phyloP scores from a whole-genome alignment of 2,113 vertebrate species.

The Bufo gargarizans region DNA sequence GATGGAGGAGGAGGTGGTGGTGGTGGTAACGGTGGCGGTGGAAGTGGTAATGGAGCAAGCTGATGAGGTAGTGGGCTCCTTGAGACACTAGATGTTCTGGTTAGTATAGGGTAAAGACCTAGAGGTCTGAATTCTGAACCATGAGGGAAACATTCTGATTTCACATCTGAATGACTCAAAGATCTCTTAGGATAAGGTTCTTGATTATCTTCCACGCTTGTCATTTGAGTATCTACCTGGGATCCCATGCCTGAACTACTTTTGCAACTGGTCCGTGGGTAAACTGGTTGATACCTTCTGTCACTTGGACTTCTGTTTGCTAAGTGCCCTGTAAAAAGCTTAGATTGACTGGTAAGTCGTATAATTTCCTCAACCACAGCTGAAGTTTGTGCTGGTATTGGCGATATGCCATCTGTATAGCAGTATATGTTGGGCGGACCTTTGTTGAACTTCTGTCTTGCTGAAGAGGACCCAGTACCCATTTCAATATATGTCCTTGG shows the following conservation, averaged over 20 bases:
- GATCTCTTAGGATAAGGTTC: slow-evolving; percentile 81
- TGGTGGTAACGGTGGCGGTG: slow-evolving; percentile 30
- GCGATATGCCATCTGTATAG: slow-evolving; percentile 75
- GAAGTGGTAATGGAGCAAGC: slow-evolving; percentile 49
- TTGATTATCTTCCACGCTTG: slow-evolving; percentile 64
- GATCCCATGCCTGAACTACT: slow-evolving; percentile 61
- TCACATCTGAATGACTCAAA: slow-evolving; percentile 88
- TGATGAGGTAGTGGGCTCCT: slow-evolving; percentile 70
- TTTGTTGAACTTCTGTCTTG: slow-evolving; percentile 46
- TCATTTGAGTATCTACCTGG: slow-evolving; percentile 60
- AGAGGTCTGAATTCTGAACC: slow-evolving; percentile 88
- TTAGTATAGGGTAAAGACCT: slow-evolving; percentile 84
- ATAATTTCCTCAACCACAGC: slow-evolving; percentile 62
- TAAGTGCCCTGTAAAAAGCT: slow-evolving; percentile 62
- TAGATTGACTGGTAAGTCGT: slow-evolving; percentile 55
- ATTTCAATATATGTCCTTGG: slow-evolving; percentile 69
- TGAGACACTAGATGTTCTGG: slow-evolving; percentile 64
- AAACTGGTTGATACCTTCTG: slow-evolving; percentile 56
- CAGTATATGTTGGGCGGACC: slow-evolving; percentile 73
- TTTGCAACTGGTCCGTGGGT: slow-evolving; percentile 50
- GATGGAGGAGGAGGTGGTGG: slow-evolving; percentile 55
- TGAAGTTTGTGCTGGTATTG: slow-evolving; percentile 56
- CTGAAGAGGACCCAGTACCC: slow-evolving; percentile 74
- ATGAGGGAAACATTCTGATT: slow-evolving; percentile 76
- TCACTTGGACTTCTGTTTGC: slow-evolving; percentile 46